A percentile compares a stretch with the other conserved stretches of the same genome.
Conservation (phyloP, 2,113 vertebrate genomes). For the Mesoclemmys tuberculata region DNA sequence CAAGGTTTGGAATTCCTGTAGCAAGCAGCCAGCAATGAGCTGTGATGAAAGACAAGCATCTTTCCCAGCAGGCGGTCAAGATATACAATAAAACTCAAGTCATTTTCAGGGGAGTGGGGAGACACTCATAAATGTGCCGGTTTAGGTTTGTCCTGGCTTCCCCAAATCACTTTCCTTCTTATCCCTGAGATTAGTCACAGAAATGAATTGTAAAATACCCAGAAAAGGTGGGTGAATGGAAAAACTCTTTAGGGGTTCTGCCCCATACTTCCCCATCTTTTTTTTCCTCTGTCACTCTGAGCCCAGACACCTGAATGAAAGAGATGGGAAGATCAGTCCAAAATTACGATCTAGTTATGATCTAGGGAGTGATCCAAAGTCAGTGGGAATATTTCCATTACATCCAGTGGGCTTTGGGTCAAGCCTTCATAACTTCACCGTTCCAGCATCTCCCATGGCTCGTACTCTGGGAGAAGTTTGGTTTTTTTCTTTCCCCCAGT, state of each 20-base stretch:
- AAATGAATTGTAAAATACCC: slow-evolving; percentile 36
- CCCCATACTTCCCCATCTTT: not conserved
- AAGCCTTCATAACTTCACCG: not conserved
- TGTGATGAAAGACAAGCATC: slow-evolving; percentile 59
- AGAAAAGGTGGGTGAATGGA: slow-evolving; percentile 18
- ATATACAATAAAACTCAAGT: slow-evolving; percentile 56
- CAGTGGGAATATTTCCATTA: not conserved
- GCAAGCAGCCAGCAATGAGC: slow-evolving; percentile 34
- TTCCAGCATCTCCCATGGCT: not conserved
- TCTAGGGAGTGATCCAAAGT: not conserved
- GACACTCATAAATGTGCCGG: slow-evolving; percentile 59
- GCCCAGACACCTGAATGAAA: not conserved
- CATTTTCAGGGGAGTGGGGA: slow-evolving; percentile 39
- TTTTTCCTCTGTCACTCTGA: not conserved
- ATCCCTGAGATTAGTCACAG: slow-evolving; percentile 44
- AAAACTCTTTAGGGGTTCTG: not conserved
- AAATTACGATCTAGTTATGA: not conserved
- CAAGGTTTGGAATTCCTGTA: slow-evolving; percentile 11
- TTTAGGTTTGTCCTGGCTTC: slow-evolving; percentile 54
- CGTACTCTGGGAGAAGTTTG: not conserved
- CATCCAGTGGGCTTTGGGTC: rapidly evolving
- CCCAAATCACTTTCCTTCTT: slow-evolving; percentile 34
- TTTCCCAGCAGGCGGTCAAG: slow-evolving; percentile 55
- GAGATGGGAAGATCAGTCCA: not conserved
- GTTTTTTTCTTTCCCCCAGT: slow-evolving; percentile 9